A percentile compares a stretch with the other conserved stretches of the same genome.
Conservation (phyloP, 2,113 vertebrate species). For the Pedionomus torquatus region DNA sequence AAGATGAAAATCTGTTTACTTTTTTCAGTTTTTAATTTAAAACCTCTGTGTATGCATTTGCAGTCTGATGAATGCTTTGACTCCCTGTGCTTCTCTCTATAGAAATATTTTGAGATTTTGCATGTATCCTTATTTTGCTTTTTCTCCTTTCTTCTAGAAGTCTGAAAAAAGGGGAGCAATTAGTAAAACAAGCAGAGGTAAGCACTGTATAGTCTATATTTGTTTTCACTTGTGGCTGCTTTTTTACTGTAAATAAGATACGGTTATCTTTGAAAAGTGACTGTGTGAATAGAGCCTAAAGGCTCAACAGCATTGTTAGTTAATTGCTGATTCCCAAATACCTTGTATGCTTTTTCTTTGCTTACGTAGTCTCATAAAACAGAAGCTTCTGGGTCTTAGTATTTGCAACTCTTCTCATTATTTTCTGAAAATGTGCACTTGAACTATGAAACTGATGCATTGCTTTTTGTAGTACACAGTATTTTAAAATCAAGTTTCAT, state of each 20-base stretch:
- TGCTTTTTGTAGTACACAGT: background rate
- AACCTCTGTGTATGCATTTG: background rate
- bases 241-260: background rate
- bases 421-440: background rate
- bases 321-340: background rate
- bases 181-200: slow-evolving; percentile 66
- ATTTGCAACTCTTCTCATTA: background rate
- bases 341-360: background rate
- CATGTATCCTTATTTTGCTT: background rate
- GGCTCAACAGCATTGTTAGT: background rate
- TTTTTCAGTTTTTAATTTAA: background rate
- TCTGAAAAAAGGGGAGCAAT: slow-evolving; percentile 47
- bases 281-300: background rate
- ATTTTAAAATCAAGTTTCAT: background rate
- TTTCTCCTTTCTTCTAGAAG: slow-evolving; percentile 51
- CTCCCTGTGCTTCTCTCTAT: background rate
- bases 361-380: background rate
- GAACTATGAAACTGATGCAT: background rate
- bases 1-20: background rate
- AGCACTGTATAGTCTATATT: slow-evolving; percentile 1
- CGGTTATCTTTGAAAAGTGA: background rate
- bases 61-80: background rate
- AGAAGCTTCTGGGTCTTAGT: background rate
- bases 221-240: background rate
- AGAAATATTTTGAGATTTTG: background rate